These are phyloP conservation scores for Toxotes lorentzi DNA, from an alignment of 2,797 vertebrate genomes.

Conservation along the genomic window DNA sequence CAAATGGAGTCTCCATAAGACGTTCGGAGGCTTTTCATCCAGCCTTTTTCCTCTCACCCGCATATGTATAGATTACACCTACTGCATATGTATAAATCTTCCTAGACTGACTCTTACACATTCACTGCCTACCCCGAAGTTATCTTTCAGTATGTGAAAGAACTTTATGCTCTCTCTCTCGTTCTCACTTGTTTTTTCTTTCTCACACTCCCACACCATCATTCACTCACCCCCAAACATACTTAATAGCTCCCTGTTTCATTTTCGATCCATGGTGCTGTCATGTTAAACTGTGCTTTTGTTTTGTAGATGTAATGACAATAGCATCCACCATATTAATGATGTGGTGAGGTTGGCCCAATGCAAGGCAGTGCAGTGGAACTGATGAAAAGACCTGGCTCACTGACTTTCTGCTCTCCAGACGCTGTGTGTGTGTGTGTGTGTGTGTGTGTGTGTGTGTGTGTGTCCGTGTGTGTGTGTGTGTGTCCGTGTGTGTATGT, in stretches of 20 bases:
- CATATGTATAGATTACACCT: slow-evolving; percentile 36
- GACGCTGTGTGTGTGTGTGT: slow-evolving; percentile 31
- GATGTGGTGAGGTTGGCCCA: slow-evolving; percentile 75
- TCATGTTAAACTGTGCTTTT: slow-evolving; percentile 64
- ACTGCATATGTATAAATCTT: slow-evolving; percentile 49
- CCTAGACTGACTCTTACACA: slow-evolving; percentile 24
- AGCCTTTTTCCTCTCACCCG: slow-evolving; percentile 25
- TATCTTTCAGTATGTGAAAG: slow-evolving; percentile 15
- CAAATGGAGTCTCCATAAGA: slow-evolving; percentile 38
- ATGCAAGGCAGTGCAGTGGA: slow-evolving; percentile 72
- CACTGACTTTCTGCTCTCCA: slow-evolving; percentile 68
- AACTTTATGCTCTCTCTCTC: slow-evolving; percentile 23
- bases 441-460: slow-evolving; percentile 30
- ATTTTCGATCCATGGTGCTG: slow-evolving; percentile 42
- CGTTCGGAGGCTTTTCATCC: slow-evolving; percentile 49
- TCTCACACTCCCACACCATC: slow-evolving; percentile 29
- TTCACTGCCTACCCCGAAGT: slow-evolving; percentile 9
- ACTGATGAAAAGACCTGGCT: slow-evolving; percentile 83
- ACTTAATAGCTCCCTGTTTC: slow-evolving; percentile 56
- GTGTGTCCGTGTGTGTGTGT: slow-evolving; percentile 26
- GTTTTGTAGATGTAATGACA: slow-evolving; percentile 76
- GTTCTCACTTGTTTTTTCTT: slow-evolving; percentile 36
- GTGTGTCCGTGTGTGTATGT: slow-evolving; percentile 19
- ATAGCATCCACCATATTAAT: slow-evolving; percentile 73
- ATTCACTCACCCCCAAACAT: slow-evolving; percentile 40